Evolutionary conservation across 92 coral and sea anemone genomes (phyloP), one percentile per base, ranked within the genome.

Genomic region (Siderastrea radians): DNA sequence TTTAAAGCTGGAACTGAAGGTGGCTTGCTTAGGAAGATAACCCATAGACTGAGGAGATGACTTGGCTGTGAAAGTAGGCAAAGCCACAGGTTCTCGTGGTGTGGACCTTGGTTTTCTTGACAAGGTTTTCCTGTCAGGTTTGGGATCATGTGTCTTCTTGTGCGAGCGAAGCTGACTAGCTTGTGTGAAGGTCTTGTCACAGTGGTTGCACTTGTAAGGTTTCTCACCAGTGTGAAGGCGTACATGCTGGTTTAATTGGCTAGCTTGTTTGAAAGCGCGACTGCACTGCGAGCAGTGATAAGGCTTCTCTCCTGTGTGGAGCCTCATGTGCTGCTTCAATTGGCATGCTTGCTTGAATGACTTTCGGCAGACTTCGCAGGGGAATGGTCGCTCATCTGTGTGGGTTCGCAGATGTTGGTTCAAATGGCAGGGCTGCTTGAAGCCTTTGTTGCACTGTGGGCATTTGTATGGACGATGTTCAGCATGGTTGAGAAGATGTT

Each of bases 251-350:
- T 98, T 98, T 49, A 98, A 90, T 77, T 98, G 99, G 88, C 99
- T 98, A 48, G 99, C 99, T 84, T 98, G 99, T 60, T 96, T 98
- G 81, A 98, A 98, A 11, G 97, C 92, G 16, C 98, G 81, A 58
- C 92, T 93, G 90, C 99, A 98, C 75, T 95, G 94, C 19, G 95
- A 85, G 50, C 99, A 98, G 13, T 86, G 87, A 49, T 98, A 98
- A 1, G 99, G 99, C 44, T 95, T 95, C 72, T 98, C 99, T 2
- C 98, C 99, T n/a, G 99, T 98, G 92, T 98, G 99, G 8, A 98
- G 92, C 63, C 99, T 73, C 90, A 93, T 88, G 68, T 98, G 99
- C 77, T 98, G 99, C 53, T 98, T 98, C 19, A 98, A 94, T 85
- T 98, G 99, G 67, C 99, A 98, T 0, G 98, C 95, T 86, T 98